A percentile compares a stretch with the other conserved stretches of the same genome.
Evolutionary conservation across 2,888 invertebrate genomes (phyloP).

Genomic region (Metellina segmentata): DNA sequence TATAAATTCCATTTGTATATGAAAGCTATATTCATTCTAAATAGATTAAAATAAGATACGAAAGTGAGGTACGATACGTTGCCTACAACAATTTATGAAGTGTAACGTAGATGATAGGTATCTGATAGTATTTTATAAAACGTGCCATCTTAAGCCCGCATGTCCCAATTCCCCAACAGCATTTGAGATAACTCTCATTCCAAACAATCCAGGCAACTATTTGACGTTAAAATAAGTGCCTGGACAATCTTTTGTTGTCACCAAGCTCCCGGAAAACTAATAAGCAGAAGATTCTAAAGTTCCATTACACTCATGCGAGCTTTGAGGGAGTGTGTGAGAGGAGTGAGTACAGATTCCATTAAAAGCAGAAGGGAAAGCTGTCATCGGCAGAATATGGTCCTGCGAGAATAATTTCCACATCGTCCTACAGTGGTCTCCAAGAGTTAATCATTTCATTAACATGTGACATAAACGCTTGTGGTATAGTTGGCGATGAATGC

Average conservation of each 20-base stretch:
- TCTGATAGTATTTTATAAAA: too few relatives aligned
- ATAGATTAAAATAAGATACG: too few relatives aligned
- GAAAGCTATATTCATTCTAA: too few relatives aligned
- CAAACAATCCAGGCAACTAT: neutral
- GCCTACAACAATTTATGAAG: too few relatives aligned
- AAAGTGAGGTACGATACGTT: too few relatives aligned
- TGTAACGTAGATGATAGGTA: too few relatives aligned
- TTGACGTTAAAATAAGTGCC: neutral
- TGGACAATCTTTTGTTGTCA: neutral
- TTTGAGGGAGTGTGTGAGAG: neutral
- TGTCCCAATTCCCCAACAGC: neutral
- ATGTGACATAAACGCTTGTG: constrained; percentile 44
- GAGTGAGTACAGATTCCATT: constrained; percentile 51
- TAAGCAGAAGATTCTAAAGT: constrained; percentile 39
- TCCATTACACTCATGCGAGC: constrained; percentile 3
- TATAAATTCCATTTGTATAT: too few relatives aligned
- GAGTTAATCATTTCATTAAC: constrained; percentile 70
- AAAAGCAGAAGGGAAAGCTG: constrained; percentile 44
- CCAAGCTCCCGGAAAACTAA: constrained; percentile 38
- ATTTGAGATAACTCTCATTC: neutral
- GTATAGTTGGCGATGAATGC: neutral
- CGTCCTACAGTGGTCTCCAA: constrained; percentile 6
- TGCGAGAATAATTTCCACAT: constrained; percentile 48
- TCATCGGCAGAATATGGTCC: constrained; percentile 50
- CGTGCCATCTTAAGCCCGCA: neutral